Base-by-base conservation (phyloP, 2,888 invertebrate genomes). In the Athetis lepigone region DNA sequence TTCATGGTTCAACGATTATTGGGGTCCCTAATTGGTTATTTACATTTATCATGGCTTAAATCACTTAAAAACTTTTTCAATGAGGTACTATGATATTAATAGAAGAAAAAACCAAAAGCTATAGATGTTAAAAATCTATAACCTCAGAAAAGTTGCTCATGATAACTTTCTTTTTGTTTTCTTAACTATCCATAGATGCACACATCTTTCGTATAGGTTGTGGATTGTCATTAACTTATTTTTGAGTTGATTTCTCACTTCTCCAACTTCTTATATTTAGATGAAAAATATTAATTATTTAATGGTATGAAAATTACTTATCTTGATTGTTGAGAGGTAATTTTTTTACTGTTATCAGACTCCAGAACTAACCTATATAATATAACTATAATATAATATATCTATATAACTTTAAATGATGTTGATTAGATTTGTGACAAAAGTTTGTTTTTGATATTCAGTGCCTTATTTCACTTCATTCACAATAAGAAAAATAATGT, bases 1-100 rank as follows among this genome's bases (percentile, higher is more conserved):
- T 87, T 75, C 79, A 90, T 82, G 90, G 82, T 87, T 85, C 81
- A 87, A 51, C 85, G 87, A 74, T 5, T 86, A 87, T 84, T 81
- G 68, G 72, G 88, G 85, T 85, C 83, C 82, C 55, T 67, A 79
- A 70, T 82, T 82, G 82, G 75, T 77, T 42, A 72, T 72, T 66
- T 77, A 69, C 59, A 49, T 66, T 27, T 25, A 54, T 55, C 13
- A 64, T 68, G 58, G 18, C 25, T 37, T 18, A 16, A 56, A 50
- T 56, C 0, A 43, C 18, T 39, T 1, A 37, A 37, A 23, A 56
- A 23, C 5, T 42, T 9, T 16, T 39, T 8, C 23, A 11, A 19
- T 21, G n/a, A 33, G 9, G 25, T 49, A 45, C 2, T 9, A 29
- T 16, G 11, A 21, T 1, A 37, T 37, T 8, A 47, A 9, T 37